Base-by-base conservation (phyloP, 2,113 vertebrate genomes). In the Guaruba guarouba region DNA sequence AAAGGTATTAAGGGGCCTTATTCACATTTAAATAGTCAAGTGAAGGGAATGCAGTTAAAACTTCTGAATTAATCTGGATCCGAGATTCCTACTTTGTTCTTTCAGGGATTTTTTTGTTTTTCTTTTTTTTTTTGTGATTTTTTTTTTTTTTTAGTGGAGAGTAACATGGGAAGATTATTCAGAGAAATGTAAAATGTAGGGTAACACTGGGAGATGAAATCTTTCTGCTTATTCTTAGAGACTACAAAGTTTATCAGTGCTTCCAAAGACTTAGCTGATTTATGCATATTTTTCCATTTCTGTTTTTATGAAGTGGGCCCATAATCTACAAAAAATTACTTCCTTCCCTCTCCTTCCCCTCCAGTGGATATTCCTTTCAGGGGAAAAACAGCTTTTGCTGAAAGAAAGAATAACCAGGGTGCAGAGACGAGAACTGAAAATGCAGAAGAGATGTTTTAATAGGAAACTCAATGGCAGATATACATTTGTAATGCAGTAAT, bases 321-420 rank as follows among this genome's bases (percentile, higher is more conserved):
- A 64, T 82, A 52, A 51, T 63, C 17, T 54, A n/a, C 2, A 74
- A 7, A 62, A 86, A 84, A 55, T 5, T 2, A 13, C 0, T 37
- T 27, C 6, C 1, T 8, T 16, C 12, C 18, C 24, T 25, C 44
- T 37, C 41, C 23, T 10, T 1, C 0, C 5, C 3, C 16, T 29
- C 4, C 0, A 23, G 14, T 61, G 9, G 13, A n/a, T 73, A 52
- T 54, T 70, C 13, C 14, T 25, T 90, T 86, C 18, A 67, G 41
- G 14, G 33, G 13, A 31, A 88, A 82, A 70, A 1, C 13, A 63
- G 8, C 9, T 69, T 69, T 91, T 80, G 6, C 46, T 82, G 43
- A 90, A 77, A 75, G 35, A 77, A 64, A 54, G 22, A 86, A 43
- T 70, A 84, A 82, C 1, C 2, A 48, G n/a, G 5, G 9, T 70